Evolutionary conservation across 2,888 invertebrate species (phyloP), one percentile per base, ranked within the genome.

Genomic region (Ellobium chinense): DNA sequence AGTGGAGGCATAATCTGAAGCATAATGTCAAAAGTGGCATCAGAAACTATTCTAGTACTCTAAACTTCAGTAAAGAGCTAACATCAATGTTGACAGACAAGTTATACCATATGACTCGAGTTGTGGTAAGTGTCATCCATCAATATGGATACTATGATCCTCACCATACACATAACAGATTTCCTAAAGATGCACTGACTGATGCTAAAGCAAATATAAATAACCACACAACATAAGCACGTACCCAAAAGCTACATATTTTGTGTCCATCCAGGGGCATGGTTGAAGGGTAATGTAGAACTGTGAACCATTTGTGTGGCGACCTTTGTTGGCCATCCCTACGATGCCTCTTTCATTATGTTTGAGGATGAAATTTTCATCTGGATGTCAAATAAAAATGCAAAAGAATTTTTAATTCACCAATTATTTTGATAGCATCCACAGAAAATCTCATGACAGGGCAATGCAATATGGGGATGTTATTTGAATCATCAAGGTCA

Each of bases 221-320:
- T 24, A n/a, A n/a, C n/a, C n/a, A n/a, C n/a, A n/a, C n/a, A n/a
- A n/a, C n/a, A n/a, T n/a, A n/a, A n/a, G 36, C 54, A 85, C 88
- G 88, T 90, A 95, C 94, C 95, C 96, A 90, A 96, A 96, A 1
- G 96, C 96, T 5, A 96, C 96, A 89, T 95, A 96, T 92, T 94
- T 95, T 81, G 94, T 93, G 86, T 95, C 94, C 96, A 96, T 96
- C 96, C 96, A 96, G 3, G 94, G 93, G 4, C 95, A 94, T 4
- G 95, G 94, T 91, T 95, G 95, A 24, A 96, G 93, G 21, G 95
- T 94, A 24, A 96, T 94, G 89, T 95, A 95, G 91, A 96, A 96
- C 92, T 96, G 96, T 1, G 95, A 95, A 4, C 94, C 94, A 90
- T 96, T 96, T 84, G 95, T 94, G 89, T 96, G 95, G 83, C 95